These are phyloP conservation scores for Lordiphosa fenestrarum DNA, from an alignment of 2,888 invertebrate species.

Conservation along the genomic window DNA sequence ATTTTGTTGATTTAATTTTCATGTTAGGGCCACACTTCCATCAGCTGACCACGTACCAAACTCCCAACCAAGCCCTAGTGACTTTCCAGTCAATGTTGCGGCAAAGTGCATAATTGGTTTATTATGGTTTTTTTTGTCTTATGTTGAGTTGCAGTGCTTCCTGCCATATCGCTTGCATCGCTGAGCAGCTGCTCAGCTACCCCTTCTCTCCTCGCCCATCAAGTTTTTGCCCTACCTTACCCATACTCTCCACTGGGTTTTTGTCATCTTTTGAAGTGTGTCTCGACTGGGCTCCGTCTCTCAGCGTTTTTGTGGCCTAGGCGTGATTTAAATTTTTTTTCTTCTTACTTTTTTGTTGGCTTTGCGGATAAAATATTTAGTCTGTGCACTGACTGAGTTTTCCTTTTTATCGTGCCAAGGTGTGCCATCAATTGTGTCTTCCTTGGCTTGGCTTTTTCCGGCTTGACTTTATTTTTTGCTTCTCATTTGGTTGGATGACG, in stretches of 20 bases:
- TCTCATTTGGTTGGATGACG: slow-evolving; percentile 7
- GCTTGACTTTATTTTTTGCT: slow-evolving; percentile 15
- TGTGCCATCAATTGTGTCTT: slow-evolving; percentile 72
- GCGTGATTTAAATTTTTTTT: slow-evolving; percentile 66
- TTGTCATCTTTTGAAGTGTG: slow-evolving; percentile 73
- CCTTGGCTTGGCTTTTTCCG: slow-evolving; percentile 31
- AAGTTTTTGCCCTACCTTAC: slow-evolving; percentile 55
- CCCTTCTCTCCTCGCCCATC: slow-evolving; percentile 20
- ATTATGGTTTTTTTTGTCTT: slow-evolving; percentile 61
- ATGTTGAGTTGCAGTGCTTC: slow-evolving; percentile 65
- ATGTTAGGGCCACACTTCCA: slow-evolving; percentile 56
- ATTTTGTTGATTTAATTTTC: slow-evolving; percentile 72
- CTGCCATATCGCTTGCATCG: slow-evolving; percentile 74
- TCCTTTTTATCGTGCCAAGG: slow-evolving; percentile 76
- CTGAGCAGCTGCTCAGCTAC: slow-evolving; percentile 41
- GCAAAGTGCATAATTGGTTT: slow-evolving; percentile 79
- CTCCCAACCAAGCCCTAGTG: slow-evolving; percentile 11
- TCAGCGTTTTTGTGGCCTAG: slow-evolving; percentile 22
- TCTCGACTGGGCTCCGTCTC: slow-evolving; percentile 43
- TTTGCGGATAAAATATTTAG: slow-evolving; percentile 63
- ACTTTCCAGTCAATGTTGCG: slow-evolving; percentile 63
- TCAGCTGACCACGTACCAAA: slow-evolving; percentile 50
- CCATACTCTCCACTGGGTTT: slow-evolving; percentile 57
- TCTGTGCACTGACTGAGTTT: slow-evolving; percentile 69
- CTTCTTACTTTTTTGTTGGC: slow-evolving; percentile 24